Conservation (phyloP, 1,140 invertebrate species). For the Drosophila equinoxialis region DNA sequence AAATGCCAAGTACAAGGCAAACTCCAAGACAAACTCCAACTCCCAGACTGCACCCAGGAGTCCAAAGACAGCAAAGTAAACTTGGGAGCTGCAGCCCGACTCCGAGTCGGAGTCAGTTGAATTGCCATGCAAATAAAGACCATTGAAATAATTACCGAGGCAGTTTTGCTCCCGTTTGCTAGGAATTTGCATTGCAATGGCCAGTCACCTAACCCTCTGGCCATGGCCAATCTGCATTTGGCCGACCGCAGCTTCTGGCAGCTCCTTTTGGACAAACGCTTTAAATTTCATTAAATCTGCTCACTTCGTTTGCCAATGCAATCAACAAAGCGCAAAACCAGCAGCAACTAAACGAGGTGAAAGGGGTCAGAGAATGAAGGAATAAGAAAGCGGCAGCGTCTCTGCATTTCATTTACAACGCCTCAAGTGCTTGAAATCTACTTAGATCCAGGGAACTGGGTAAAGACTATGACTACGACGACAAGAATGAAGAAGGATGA, state of each 20-base stretch:
- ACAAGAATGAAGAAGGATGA: no score
- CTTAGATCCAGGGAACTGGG: slow-evolving; percentile 45
- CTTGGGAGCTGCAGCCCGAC: neutral
- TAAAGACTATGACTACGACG: neutral
- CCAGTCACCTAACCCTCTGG: slow-evolving; percentile 14
- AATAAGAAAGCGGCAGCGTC: slow-evolving; percentile 11
- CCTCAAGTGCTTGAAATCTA: slow-evolving; percentile 75
- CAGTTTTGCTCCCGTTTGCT: slow-evolving; percentile 14
- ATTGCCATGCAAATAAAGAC: slow-evolving; percentile 60
- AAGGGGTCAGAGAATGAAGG: slow-evolving; percentile 14
- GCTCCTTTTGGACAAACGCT: slow-evolving; percentile 52
- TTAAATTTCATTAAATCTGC: slow-evolving; percentile 80
- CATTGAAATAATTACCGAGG: slow-evolving; percentile 74
- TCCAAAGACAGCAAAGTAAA: slow-evolving; percentile 2
- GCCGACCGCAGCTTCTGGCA: slow-evolving; percentile 35
- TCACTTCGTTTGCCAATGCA: slow-evolving; percentile 81
- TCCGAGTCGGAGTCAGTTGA: slow-evolving; percentile 42
- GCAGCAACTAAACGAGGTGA: slow-evolving; percentile 17
- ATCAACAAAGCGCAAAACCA: slow-evolving; percentile 59
- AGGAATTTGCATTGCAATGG: slow-evolving; percentile 56
- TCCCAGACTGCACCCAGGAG: neutral
- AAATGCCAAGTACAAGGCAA: slow-evolving; percentile 41
- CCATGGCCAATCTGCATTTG: slow-evolving; percentile 45
- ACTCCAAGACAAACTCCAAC: slow-evolving; percentile 1
- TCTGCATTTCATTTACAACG: slow-evolving; percentile 74